A percentile compares a stretch with the other conserved stretches of the same genome.
phyloP scores from a whole-genome alignment of 2,113 vertebrate genomes.

The Vidua chalybeata region DNA sequence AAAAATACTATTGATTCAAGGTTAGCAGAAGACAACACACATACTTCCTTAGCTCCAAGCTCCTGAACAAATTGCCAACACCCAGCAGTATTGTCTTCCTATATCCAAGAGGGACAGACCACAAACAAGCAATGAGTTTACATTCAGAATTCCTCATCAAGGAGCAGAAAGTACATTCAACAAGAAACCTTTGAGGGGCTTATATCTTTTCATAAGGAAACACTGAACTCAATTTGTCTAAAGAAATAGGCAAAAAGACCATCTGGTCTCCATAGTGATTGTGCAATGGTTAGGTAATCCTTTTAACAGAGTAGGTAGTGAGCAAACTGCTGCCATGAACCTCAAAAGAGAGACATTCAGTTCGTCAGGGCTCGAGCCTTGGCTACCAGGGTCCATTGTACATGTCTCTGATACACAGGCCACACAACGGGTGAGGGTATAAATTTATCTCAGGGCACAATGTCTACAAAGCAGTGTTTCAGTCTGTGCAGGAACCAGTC shows the following conservation, averaged over 20 bases:
- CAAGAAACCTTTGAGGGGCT: conserved; percentile 13
- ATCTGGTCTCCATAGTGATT: conserved; percentile 62
- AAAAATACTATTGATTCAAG: neutral
- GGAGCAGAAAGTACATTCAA: conserved; percentile 40
- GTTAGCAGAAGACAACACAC: neutral
- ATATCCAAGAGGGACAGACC: neutral
- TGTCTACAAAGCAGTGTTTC: conserved; percentile 3
- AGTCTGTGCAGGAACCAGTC: neutral
- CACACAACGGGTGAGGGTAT: conserved; percentile 34
- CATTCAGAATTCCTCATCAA: conserved; percentile 17
- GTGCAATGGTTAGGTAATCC: conserved; percentile 49
- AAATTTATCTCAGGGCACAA: neutral
- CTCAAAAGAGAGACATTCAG: conserved; percentile 7
- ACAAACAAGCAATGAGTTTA: conserved; percentile 29
- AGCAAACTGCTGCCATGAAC: conserved; percentile 34
- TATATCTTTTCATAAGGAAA: conserved; percentile 33
- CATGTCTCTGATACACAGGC: neutral
- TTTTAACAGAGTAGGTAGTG: conserved; percentile 26
- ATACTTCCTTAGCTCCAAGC: neutral
- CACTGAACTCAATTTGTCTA: conserved; percentile 1
- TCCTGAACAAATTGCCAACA: neutral
- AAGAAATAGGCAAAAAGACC: conserved; percentile 59
- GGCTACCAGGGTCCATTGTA: neutral
- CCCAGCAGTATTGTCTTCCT: neutral
- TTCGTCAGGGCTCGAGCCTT: neutral